Base-by-base conservation (phyloP, 2,888 invertebrate species). In the Eudemis profundana region DNA sequence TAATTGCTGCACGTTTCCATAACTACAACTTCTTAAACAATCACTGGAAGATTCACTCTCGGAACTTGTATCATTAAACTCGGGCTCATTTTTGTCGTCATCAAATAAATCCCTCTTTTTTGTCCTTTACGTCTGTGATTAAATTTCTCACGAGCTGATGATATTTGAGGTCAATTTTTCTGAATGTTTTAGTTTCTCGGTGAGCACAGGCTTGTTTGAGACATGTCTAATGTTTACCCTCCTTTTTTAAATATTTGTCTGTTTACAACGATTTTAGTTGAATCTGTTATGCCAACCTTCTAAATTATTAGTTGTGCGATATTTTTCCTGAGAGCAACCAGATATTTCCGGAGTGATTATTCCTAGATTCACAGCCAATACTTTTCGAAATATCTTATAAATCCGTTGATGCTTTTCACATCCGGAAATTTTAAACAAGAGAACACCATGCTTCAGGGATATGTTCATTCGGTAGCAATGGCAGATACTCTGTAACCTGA, bases 241-340 rank as follows among this genome's bases (percentile, higher is more conserved):
- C 10, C n/a, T 47, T 23, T 23, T 23, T 36, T 1, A 19, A 2
- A 17, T 17, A 21, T 38, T 51, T 14, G 19, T 0, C 19, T 14
- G 36, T 38, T 51, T 38, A 51, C n/a, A 8, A 4, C 19, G n/a
- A n/a, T 51, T 51, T 51, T 51, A 36, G 51, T 38, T 51, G n/a
- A 21, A 38, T 3, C 36, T 38, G 51, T 36, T 51, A 38, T 51
- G 38, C 51, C 51, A 38, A 21, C 51, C 51, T 19, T 36, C 19
- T n/a, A 38, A 12, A 42, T 17, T 0, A 8, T 17, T 17, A 8
- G 17, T 40, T 8, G 40, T 40, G 0, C 42, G 42, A 17, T 42
- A 42, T 42, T 17, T 42, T 42, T 42, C 42, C 10, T 10, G 2
- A 2, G 17, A 42, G 7, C 51, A 21, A 21, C 36, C 36, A 36